Conservation (phyloP, 2,113 vertebrate species). For the Corydoras maculifer region DNA sequence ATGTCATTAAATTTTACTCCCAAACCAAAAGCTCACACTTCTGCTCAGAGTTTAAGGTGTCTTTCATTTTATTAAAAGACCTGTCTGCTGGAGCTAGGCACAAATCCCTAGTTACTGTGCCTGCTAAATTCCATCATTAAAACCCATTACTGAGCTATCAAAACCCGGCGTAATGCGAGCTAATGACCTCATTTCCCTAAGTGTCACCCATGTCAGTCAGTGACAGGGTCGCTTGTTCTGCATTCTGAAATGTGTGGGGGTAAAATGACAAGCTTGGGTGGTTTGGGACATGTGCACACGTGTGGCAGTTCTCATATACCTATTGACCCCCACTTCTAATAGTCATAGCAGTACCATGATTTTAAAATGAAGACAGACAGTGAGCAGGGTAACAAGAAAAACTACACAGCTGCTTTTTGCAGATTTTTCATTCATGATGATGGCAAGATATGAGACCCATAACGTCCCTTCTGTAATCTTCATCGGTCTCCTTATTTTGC, state of each 20-base stretch:
- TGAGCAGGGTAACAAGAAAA: conserved; percentile 47
- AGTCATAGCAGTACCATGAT: conserved; percentile 70
- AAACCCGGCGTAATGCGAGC: conserved; percentile 67
- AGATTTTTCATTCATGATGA: conserved; percentile 6
- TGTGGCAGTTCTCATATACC: conserved; percentile 68
- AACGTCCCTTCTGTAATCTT: conserved; percentile 40
- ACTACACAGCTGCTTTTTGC: conserved; percentile 12
- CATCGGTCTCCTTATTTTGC: conserved; percentile 22
- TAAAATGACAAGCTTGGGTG: conserved; percentile 76
- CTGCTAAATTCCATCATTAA: conserved; percentile 69
- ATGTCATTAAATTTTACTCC: too few species aligned
- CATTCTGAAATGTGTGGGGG: conserved; percentile 34
- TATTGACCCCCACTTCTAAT: conserved; percentile 76
- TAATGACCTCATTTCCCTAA: conserved; percentile 77
- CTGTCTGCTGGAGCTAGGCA: conserved; percentile 68
- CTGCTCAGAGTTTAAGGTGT: neutral
- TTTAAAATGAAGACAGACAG: conserved; percentile 66
- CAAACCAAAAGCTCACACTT: too few species aligned
- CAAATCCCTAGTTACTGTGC: conserved; percentile 64
- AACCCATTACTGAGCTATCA: conserved; percentile 76
- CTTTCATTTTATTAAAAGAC: conserved; percentile 64
- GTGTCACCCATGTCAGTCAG: conserved; percentile 60
- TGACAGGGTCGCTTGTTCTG: conserved; percentile 54
- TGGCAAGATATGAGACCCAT: conserved; percentile 39
- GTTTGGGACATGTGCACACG: conserved; percentile 58